Conservation (phyloP, 2,888 invertebrate genomes). For the Lasius fuliginosus region DNA sequence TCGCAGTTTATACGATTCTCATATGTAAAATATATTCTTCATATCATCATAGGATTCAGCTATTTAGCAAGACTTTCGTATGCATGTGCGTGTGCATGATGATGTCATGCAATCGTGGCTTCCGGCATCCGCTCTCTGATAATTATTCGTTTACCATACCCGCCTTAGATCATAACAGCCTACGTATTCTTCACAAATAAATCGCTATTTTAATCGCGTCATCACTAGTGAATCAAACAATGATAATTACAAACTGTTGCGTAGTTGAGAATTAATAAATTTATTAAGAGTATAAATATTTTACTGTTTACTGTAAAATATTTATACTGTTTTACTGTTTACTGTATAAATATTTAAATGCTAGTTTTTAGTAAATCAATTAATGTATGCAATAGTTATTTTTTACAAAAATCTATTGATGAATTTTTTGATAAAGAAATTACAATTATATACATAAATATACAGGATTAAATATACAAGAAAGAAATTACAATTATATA, state of each 20-base stretch:
- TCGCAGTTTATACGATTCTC: not conserved
- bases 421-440: no score
- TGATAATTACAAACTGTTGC: not conserved
- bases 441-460: no score
- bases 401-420: not conserved
- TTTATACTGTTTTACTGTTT: no score
- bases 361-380: not conserved
- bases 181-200: not conserved
- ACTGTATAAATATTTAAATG: no score
- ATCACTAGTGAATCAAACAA: not conserved
- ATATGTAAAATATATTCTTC: not conserved
- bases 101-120: slow-evolving; percentile 56
- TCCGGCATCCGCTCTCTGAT: slow-evolving; percentile 73
- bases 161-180: not conserved
- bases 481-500: no score
- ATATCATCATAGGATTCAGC: not conserved
- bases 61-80: slow-evolving; percentile 1
- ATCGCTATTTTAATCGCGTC: not conserved
- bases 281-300: not conserved
- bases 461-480: no score
- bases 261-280: not conserved
- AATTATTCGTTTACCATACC: slow-evolving; percentile 53
- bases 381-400: not conserved
- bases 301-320: not conserved
- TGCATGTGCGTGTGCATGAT: not conserved